Percentiles rank a stretch among this genome's conserved stretches.
Conservation (phyloP, 2,888 invertebrate species). For the Ethmia dodecea region DNA sequence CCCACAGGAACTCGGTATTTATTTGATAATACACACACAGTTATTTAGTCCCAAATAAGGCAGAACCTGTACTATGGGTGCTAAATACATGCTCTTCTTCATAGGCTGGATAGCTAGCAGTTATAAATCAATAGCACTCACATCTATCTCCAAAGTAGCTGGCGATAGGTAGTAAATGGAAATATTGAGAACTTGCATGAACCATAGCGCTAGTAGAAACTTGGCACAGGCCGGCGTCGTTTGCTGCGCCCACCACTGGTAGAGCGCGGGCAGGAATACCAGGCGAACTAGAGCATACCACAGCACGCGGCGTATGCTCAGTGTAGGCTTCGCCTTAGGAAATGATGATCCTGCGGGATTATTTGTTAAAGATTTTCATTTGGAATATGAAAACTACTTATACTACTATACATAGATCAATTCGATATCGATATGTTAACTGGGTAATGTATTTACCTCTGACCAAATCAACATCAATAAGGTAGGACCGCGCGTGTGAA, state of each 20-base stretch:
- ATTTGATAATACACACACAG: too few relatives aligned
- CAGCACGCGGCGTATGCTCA: slow-evolving; percentile 91
- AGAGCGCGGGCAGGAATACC: slow-evolving; percentile 89
- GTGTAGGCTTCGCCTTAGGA: slow-evolving; percentile 96
- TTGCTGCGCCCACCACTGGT: slow-evolving; percentile 94
- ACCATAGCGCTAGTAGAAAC: slow-evolving; percentile 86
- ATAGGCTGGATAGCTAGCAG: too few relatives aligned
- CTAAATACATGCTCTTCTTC: too few relatives aligned
- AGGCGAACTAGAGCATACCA: slow-evolving; percentile 89
- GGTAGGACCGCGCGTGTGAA: slow-evolving; percentile 91
- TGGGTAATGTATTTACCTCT: slow-evolving; percentile 80
- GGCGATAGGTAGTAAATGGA: slow-evolving; percentile 71
- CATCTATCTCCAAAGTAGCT: slow-evolving; percentile 65
- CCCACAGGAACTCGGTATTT: too few relatives aligned
- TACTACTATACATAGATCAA: too few relatives aligned
- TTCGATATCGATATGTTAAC: too few relatives aligned
- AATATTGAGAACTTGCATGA: slow-evolving; percentile 83
- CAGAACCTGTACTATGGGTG: too few relatives aligned
- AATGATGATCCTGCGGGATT: slow-evolving; percentile 91
- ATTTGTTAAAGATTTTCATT: too few relatives aligned
- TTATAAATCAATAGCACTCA: slow-evolving; percentile 43
- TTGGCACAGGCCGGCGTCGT: slow-evolving; percentile 87
- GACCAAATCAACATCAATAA: slow-evolving; percentile 97
- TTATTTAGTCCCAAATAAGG: too few relatives aligned
- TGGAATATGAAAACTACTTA: too few relatives aligned